These are phyloP conservation scores for Oenanthe melanoleuca DNA, from an alignment of 2,113 vertebrate species.

Conservation along the genomic window DNA sequence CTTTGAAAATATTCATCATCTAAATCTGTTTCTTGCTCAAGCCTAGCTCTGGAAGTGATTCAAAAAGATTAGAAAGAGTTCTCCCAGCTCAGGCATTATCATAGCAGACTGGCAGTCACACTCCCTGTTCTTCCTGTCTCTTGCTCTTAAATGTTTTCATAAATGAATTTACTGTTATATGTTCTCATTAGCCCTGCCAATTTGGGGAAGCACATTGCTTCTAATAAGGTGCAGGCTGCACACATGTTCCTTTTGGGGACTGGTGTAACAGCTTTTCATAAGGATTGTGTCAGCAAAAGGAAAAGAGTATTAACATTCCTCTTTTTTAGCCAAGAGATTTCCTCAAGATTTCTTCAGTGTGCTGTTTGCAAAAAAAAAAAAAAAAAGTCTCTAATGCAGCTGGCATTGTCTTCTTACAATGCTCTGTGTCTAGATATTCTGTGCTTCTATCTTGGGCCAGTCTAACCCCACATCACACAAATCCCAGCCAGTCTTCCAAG, in stretches of 20 bases:
- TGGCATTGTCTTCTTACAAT: not conserved
- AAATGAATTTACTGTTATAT: not conserved
- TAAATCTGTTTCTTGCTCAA: not conserved
- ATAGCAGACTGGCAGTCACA: not conserved
- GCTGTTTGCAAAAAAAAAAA: not conserved
- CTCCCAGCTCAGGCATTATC: not conserved
- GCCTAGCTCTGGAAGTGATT: not conserved
- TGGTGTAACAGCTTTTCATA: not conserved
- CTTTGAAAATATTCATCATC: constrained; percentile 6
- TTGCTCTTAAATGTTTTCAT: not conserved
- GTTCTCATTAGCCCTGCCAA: not conserved
- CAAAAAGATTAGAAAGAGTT: not conserved
- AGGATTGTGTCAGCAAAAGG: not conserved
- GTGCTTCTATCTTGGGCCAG: not conserved
- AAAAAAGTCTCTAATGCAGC: not conserved
- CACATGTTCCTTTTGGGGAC: not conserved
- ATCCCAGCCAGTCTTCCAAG: not conserved
- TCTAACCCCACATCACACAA: not conserved
- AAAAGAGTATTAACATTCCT: not conserved
- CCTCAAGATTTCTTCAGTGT: not conserved
- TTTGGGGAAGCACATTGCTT: not conserved
- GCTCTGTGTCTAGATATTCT: not conserved
- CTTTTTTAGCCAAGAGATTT: not conserved
- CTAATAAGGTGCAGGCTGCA: not conserved
- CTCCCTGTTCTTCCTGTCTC: not conserved